These are phyloP conservation scores for Drosophila jambulina DNA, from an alignment of 1,140 invertebrate species.

Conservation along the genomic window DNA sequence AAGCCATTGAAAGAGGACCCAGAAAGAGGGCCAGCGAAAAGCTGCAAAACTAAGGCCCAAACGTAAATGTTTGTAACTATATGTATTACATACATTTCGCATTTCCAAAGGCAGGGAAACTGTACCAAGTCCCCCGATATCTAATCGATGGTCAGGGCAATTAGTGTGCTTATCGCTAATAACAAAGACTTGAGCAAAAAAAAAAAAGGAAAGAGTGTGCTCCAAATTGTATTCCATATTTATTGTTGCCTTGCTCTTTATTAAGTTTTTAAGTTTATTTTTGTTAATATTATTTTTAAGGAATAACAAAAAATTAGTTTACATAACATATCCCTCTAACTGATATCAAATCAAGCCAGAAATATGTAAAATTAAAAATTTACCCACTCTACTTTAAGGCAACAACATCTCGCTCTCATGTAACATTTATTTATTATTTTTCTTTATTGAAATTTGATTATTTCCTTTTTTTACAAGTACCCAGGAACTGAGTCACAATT, in stretches of 20 bases:
- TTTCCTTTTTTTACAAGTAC: background rate
- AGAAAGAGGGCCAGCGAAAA: conserved; percentile 20
- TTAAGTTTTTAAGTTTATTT: background rate
- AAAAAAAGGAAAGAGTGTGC: background rate
- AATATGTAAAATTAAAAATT: too few relatives aligned
- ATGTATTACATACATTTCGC: conserved; percentile 5
- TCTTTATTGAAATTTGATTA: background rate
- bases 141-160: conserved; percentile 45
- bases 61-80: background rate
- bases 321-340: background rate
- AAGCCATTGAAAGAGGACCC: conserved; percentile 21
- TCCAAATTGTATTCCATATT: background rate
- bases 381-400: too few relatives aligned
- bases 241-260: background rate
- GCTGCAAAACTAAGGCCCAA: conserved; percentile 12
- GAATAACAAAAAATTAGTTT: too few relatives aligned
- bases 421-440: background rate
- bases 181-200: background rate
- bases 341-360: background rate
- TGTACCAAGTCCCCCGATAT: conserved; percentile 29
- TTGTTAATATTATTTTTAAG: background rate
- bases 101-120: conserved; percentile 10
- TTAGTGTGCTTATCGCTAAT: conserved; percentile 41
- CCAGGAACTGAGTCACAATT: conserved; percentile 13
- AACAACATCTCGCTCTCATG: background rate